phyloP scores from a whole-genome alignment of 2,797 vertebrate species.

The Hapalemur alaotrensis region DNA sequence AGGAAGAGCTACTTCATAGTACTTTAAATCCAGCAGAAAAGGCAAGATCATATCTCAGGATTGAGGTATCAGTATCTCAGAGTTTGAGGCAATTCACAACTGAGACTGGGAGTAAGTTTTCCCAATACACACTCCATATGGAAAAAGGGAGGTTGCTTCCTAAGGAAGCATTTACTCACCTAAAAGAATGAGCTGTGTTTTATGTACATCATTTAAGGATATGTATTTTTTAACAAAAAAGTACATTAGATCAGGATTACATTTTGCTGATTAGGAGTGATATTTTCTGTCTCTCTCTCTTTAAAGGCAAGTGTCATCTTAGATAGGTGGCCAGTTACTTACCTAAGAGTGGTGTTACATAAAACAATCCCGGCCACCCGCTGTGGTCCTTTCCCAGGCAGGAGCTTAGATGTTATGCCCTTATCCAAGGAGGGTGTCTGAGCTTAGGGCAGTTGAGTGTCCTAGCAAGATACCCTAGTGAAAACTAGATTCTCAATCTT shows the following conservation, averaged over 20 bases:
- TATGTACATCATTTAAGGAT: not conserved
- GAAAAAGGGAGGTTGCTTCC: not conserved
- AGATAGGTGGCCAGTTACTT: not conserved
- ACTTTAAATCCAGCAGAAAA: conserved; percentile 27
- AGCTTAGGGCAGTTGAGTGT: not conserved
- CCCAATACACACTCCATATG: not conserved
- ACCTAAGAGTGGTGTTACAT: not conserved
- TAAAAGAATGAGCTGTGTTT: conserved; percentile 16
- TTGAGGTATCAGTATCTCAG: not conserved
- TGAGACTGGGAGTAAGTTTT: not conserved
- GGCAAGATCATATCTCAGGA: not conserved
- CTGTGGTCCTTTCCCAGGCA: not conserved
- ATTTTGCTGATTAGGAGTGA: not conserved
- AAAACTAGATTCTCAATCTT: not conserved
- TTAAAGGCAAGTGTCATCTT: not conserved
- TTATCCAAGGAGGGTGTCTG: not conserved
- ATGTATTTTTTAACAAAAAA: not conserved
- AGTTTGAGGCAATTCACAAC: conserved; percentile 14
- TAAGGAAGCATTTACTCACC: not conserved
- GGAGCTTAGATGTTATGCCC: not conserved
- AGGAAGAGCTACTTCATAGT: not conserved
- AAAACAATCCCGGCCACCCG: not conserved
- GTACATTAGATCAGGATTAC: not conserved
- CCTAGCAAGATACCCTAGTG: not conserved
- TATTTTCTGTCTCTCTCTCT: not conserved